Evolutionary conservation across 2,797 vertebrate species (phyloP), one percentile per base, ranked within the genome.

Genomic region (Chelidonichthys spinosus): DNA sequence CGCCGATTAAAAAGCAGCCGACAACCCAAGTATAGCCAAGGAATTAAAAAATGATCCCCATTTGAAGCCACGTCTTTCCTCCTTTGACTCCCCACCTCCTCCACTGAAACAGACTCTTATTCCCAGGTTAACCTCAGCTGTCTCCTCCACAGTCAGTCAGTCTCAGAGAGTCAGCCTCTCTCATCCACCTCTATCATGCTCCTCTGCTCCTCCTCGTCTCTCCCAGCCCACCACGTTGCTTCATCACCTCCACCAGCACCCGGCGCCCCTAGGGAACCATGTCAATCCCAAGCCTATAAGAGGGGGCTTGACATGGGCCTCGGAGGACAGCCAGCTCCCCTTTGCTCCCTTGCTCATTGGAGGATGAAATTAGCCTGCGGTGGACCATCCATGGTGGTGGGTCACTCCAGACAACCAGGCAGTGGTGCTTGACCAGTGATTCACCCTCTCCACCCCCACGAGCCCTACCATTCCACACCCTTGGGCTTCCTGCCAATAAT

Each of bases 351-450:
- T 86, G 91, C 74, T 89, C 87, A 83, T 73, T 72, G 69, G 83
- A 92, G 90, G 87, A 85, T 91, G 86, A 92, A 92, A 93, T 91
- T 89, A 90, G 84, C 83, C 81, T 56, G 79, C 62, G 50, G 79
- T 79, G 85, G 76, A 82, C 69, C 43, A 13, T 87, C 84, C 71
- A 50, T 69, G 70, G 74, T 4, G 15, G 50, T 50, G 72, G 86
- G 86, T 88, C 86, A 89, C 68, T 81, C 69, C 76, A 86, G 75
- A 83, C 74, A 83, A 76, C 79, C 52, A 56, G 69, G 80, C 76
- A 86, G 79, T 37, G 18, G 53, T 74, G 85, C 88, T 74, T 87
- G 84, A 86, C 89, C 81, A 72, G 42, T 11, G 7, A 70, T 63
- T 83, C 73, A 82, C 74, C 73, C 44, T 76, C 63, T 64, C 62